Conservation (phyloP, 2,888 invertebrate genomes). For the Pinctada fucata region DNA sequence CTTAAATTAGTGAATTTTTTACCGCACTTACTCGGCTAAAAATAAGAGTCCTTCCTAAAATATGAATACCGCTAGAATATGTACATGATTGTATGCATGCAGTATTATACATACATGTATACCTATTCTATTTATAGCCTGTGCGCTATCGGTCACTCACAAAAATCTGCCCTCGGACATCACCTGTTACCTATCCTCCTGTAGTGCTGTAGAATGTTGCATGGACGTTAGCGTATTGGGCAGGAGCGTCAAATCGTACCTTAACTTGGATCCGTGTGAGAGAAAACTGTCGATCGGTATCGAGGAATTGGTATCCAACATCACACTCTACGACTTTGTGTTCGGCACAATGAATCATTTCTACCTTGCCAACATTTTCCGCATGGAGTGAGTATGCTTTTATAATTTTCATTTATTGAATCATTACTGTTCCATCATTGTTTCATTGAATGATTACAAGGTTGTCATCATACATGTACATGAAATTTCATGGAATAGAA, state of each 20-base stretch:
- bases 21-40: too few relatives aligned
- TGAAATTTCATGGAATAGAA: too few relatives aligned
- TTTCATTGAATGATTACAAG: too few relatives aligned
- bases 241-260: constrained; percentile 9
- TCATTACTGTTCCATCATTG: too few relatives aligned
- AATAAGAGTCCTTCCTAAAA: too few relatives aligned
- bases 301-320: constrained; percentile 18
- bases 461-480: too few relatives aligned
- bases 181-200: constrained; percentile 10
- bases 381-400: neutral
- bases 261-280: constrained; percentile 24
- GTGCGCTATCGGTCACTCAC: constrained; percentile 15
- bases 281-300: constrained; percentile 24
- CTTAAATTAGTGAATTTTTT: too few relatives aligned
- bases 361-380: neutral
- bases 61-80: too few relatives aligned
- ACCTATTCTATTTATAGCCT: constrained; percentile 10
- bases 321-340: constrained; percentile 27
- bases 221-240: constrained; percentile 8
- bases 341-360: constrained; percentile 13
- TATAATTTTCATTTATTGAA: too few relatives aligned
- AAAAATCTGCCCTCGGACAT: constrained; percentile 10
- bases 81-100: too few relatives aligned
- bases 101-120: too few relatives aligned
- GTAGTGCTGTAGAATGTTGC: constrained; percentile 15